phyloP scores from a whole-genome alignment of 1,140 invertebrate species.

The Bombus turneri region DNA sequence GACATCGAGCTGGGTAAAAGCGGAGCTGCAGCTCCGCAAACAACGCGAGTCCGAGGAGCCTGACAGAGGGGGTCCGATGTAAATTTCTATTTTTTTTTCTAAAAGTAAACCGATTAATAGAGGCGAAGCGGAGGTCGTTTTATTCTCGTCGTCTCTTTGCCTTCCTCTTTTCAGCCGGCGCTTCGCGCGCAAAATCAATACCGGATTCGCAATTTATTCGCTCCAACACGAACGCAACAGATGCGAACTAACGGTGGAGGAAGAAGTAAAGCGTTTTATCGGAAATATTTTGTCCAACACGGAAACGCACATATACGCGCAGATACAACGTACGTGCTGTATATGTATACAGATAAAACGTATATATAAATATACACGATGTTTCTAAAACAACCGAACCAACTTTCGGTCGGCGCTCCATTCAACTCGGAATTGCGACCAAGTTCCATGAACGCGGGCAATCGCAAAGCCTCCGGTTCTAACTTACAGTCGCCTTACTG shows the following conservation, averaged over 20 bases:
- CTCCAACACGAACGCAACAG: conserved; percentile 40
- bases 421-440: background rate
- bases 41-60: background rate
- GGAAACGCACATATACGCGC: background rate
- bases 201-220: conserved; percentile 52
- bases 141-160: conserved; percentile 30
- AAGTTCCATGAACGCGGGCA: background rate
- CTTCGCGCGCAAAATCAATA: conserved; percentile 45
- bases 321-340: background rate
- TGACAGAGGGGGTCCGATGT: background rate
- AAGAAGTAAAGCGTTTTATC: conserved; percentile 37
- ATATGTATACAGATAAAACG: background rate
- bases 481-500: conserved; percentile 7
- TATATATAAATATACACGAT: background rate
- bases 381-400: conserved; percentile 10
- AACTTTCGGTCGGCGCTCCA: background rate
- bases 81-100: conserved; percentile 6
- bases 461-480: background rate
- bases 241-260: conserved; percentile 28
- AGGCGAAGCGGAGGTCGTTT: conserved; percentile 8
- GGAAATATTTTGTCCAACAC: conserved; percentile 28
- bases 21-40: background rate
- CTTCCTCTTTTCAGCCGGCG: conserved; percentile 10
- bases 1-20: conserved; percentile 6
- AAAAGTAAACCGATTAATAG: conserved; percentile 45